phyloP scores from a whole-genome alignment of 92 coral and sea anemone species.

The Porites evermanni region DNA sequence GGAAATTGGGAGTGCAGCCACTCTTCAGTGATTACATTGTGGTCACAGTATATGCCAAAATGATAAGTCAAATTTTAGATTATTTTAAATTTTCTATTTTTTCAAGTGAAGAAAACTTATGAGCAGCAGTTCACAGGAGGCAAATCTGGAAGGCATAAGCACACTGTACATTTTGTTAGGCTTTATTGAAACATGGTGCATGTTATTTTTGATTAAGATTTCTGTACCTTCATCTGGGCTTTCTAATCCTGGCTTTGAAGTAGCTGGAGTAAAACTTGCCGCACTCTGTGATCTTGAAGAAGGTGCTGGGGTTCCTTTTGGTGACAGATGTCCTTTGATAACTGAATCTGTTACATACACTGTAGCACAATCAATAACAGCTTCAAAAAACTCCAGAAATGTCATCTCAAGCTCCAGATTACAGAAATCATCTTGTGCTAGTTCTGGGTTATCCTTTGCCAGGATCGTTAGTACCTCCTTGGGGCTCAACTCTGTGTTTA shows the following conservation, averaged over 20 bases:
- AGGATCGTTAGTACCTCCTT: constrained; percentile 83
- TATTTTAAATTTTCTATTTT: no score
- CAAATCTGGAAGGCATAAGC: no score
- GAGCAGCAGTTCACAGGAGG: no score
- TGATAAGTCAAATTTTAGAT: no score
- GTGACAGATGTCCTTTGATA: constrained; percentile 79
- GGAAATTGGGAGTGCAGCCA: no score
- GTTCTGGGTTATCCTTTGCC: constrained; percentile 81
- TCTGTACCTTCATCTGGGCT: constrained; percentile 82
- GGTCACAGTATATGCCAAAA: no score
- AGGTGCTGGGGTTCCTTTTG: constrained; percentile 75
- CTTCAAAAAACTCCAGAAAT: constrained; percentile 95
- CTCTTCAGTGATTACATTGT: no score
- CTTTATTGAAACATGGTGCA: no score
- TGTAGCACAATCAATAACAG: constrained; percentile 85
- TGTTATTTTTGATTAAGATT: no score
- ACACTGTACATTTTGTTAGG: no score
- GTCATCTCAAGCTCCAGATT: constrained; percentile 94
- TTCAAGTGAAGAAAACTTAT: no score
- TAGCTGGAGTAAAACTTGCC: constrained; percentile 80
- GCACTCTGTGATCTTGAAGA: constrained; percentile 90
- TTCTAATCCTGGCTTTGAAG: constrained; percentile 82
- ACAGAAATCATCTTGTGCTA: constrained; percentile 88
- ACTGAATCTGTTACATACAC: constrained; percentile 89
- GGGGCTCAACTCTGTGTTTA: constrained; percentile 79